Evolutionary conservation across 2,113 vertebrate genomes (phyloP).

Genomic region (Emydura subglobosa): DNA sequence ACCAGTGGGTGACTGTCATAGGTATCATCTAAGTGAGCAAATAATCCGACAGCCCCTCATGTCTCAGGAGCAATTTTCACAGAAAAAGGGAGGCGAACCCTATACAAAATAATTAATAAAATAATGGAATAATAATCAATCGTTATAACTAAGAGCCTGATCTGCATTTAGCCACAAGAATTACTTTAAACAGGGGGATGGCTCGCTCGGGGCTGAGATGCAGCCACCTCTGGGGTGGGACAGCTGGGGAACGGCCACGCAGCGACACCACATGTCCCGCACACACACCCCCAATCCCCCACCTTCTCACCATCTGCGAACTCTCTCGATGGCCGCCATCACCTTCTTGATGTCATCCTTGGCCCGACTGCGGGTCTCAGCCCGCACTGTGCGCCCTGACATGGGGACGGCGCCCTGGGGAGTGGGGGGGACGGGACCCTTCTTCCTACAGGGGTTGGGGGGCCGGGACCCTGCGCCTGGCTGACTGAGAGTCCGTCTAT

Average conservation of each 20-base stretch:
- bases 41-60: background rate
- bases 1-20: background rate
- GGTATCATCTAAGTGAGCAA: background rate
- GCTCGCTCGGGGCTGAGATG: too few species aligned
- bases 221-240: too few species aligned
- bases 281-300: background rate
- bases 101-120: background rate
- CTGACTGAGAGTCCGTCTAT: background rate
- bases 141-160: background rate
- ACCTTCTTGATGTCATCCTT: constrained; percentile 82
- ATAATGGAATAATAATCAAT: background rate
- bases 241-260: too few species aligned
- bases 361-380: constrained; percentile 77
- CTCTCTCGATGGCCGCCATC: constrained; percentile 80
- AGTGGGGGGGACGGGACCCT: background rate
- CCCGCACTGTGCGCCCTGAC: constrained; percentile 75
- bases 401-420: constrained; percentile 53
- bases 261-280: background rate
- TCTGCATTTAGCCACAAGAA: background rate
- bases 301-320: constrained; percentile 76
- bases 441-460: too few species aligned
- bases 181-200: background rate
- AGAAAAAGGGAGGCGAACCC: background rate
- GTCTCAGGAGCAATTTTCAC: background rate
- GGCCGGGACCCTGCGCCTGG: background rate